Evolutionary conservation across 2,797 vertebrate genomes (phyloP), one percentile per base, ranked within the genome.

Genomic region (Trichosurus vulpecula): DNA sequence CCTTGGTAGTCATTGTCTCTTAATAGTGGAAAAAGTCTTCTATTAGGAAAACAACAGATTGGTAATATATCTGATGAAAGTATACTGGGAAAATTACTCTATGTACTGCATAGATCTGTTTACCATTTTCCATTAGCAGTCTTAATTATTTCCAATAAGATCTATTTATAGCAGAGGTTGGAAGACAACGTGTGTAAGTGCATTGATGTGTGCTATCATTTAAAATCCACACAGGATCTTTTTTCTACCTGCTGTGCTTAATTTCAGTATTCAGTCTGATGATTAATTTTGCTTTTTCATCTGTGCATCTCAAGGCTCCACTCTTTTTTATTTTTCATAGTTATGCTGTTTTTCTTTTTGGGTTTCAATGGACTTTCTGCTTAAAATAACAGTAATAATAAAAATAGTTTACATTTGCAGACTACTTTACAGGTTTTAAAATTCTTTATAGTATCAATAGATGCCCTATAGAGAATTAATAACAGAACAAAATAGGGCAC

Each of bases 261-360:
- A 98, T 98, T 99, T 99, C 98, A 98, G 98, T 98, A 98, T 98
- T 98, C 98, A 98, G 98, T 98, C 98, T 98, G 98, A 97, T 98
- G 98, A 99, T 99, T 98, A 99, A 98, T 99, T 98, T 99, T 98
- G 94, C 96, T 97, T 81, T 97, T 95, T 90, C 92, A 95, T 94
- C 92, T 96, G 61, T 91, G 91, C 54, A 52, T 93, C 94, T 93
- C 66, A 95, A 90, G 92, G 61, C 81, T 95, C 27, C 52, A 92
- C 93, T 74, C 92, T 41, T 8, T 95, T 96, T 87, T 54, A 52
- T 66, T 95, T 96, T 5, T 93, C 52, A 30, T 93, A 91, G 52
- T 94, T 96, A 29, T 91, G 22, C 14, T 91, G 10, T 91, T 81
- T 25, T 25, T 25, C 6, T 81, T 81, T 47, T 47, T 1, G 61